Percentiles rank a stretch among this genome's conserved stretches.
Conservation (phyloP, 2,888 invertebrate species). For the Agonum fuliginosum region DNA sequence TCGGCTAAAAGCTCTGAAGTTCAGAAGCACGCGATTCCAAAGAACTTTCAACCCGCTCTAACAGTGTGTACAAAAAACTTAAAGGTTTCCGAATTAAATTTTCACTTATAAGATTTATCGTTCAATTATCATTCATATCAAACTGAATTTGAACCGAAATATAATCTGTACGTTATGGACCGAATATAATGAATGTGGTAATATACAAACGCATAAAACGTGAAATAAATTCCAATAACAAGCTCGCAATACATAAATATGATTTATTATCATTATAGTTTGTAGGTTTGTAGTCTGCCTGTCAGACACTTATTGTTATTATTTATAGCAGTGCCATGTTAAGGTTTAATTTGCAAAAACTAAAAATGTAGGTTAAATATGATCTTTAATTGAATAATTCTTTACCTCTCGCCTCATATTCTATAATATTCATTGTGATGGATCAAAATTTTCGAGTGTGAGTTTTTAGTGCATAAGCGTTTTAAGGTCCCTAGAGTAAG, state of each 20-base stretch:
- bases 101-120: background rate
- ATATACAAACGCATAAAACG: constrained; percentile 20
- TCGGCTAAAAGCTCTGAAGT: constrained; percentile 29
- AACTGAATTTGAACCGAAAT: background rate
- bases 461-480: too few relatives aligned
- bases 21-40: constrained; percentile 30
- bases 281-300: too few relatives aligned
- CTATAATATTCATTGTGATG: too few relatives aligned
- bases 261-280: background rate
- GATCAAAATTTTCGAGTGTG: too few relatives aligned
- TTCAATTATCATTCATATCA: background rate
- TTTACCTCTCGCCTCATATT: too few relatives aligned
- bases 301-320: too few relatives aligned
- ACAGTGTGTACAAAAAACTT: background rate
- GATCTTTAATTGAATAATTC: too few relatives aligned
- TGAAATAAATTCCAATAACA: constrained; percentile 14
- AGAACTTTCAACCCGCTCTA: constrained; percentile 22
- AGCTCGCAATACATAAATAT: background rate
- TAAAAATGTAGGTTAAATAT: too few relatives aligned
- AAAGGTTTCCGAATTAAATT: constrained; percentile 15
- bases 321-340: too few relatives aligned
- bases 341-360: too few relatives aligned
- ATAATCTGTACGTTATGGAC: constrained; percentile 12
- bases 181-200: constrained; percentile 18
- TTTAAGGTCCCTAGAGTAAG: too few relatives aligned